phyloP scores from a whole-genome alignment of 2,113 vertebrate species.

The Stomatorhinus ivindoensis region DNA sequence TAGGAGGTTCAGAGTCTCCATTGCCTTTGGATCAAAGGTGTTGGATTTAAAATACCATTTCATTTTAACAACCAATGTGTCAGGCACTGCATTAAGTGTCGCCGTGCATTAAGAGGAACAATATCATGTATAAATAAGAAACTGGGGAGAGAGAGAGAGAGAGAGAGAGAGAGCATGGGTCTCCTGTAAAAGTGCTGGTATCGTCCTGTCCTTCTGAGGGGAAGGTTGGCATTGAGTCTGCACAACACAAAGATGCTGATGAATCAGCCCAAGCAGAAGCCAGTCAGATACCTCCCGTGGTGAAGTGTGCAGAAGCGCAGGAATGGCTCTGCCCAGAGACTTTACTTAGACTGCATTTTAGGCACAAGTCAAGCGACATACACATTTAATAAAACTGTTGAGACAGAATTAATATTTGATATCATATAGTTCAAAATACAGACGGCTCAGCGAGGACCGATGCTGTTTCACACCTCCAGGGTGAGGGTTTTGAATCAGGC shows the following conservation, averaged over 20 bases:
- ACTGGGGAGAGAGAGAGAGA: neutral
- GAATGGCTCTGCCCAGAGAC: neutral
- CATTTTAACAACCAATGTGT: neutral
- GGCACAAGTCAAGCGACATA: neutral
- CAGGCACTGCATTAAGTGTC: neutral
- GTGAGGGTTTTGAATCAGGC: no score
- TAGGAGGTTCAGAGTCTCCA: neutral
- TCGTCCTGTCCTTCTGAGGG: neutral
- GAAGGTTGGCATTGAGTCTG: neutral
- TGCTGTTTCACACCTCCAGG: no score
- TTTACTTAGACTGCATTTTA: neutral
- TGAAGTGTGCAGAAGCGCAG: neutral
- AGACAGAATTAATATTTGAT: neutral
- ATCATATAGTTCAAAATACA: neutral
- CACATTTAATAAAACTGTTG: neutral
- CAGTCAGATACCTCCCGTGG: neutral
- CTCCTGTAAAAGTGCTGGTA: neutral
- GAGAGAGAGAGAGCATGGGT: neutral
- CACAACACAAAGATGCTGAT: neutral
- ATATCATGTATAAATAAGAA: neutral
- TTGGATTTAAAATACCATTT: neutral
- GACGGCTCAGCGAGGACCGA: no score
- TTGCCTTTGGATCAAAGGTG: neutral
- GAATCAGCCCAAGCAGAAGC: neutral
- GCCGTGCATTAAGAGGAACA: neutral